A percentile compares a stretch with the other conserved stretches of the same genome.
phyloP scores from a whole-genome alignment of 2,888 invertebrate genomes.

The Caenorhabditis doughertyi region DNA sequence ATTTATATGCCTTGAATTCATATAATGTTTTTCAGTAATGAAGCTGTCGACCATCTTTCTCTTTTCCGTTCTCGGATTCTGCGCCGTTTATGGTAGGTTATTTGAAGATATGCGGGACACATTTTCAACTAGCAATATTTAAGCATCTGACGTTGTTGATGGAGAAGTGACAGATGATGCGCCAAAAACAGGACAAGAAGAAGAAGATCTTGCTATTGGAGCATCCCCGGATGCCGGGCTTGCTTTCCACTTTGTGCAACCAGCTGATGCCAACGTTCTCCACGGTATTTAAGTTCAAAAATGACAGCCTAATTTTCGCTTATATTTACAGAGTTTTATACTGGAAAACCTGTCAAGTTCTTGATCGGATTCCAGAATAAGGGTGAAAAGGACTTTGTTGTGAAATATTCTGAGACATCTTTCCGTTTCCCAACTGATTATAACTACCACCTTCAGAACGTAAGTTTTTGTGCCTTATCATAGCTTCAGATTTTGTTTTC shows the following conservation, averaged over 20 bases:
- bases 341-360: constrained; percentile 94
- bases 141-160: constrained; percentile 75
- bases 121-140: constrained; percentile 18
- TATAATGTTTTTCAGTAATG: constrained; percentile 53
- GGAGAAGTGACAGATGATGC: constrained; percentile 78
- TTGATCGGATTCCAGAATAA: constrained; percentile 97
- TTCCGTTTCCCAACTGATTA: constrained; percentile 99
- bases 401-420: constrained; percentile 96
- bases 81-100: constrained; percentile 58
- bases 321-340: constrained; percentile 88
- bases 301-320: background rate
- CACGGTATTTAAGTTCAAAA: constrained; percentile 83
- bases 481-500: constrained; percentile 70
- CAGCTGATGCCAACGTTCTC: constrained; percentile 84
- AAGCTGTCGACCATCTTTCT: constrained; percentile 62
- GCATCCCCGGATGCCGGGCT: constrained; percentile 95
- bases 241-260: constrained; percentile 89
- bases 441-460: constrained; percentile 96
- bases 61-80: constrained; percentile 54
- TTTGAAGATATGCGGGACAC: background rate
- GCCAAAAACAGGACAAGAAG: constrained; percentile 79
- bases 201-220: constrained; percentile 83
- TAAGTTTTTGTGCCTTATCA: constrained; percentile 80
- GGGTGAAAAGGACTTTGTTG: constrained; percentile 92
- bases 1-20: background rate